Evolutionary conservation across 2,797 vertebrate genomes (phyloP).

Genomic region (Phataginus tetradactyla): DNA sequence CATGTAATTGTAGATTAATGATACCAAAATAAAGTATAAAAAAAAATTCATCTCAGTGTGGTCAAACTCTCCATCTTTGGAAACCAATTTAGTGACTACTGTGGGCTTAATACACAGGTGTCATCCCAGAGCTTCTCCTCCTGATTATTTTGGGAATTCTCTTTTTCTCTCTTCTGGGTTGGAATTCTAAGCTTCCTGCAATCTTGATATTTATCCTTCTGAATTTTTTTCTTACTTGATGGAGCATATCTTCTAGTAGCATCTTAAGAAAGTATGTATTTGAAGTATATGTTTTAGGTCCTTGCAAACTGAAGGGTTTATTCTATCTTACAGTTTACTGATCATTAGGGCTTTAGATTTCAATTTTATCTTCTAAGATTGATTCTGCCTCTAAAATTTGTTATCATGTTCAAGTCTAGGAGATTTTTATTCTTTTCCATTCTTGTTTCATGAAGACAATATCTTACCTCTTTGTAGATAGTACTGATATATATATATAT

Average conservation of each 20-base stretch:
- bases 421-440: constrained; percentile 4
- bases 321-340: background rate
- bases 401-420: background rate
- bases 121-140: background rate
- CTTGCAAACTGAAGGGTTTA: background rate
- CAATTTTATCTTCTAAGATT: background rate
- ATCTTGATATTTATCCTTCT: background rate
- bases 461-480: background rate
- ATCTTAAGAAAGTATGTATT: background rate
- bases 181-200: background rate
- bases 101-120: background rate
- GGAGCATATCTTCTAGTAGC: background rate
- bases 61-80: background rate
- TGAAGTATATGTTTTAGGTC: background rate
- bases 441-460: background rate
- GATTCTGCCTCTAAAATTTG: constrained; percentile 11
- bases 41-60: background rate
- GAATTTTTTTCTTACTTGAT: background rate
- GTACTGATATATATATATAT: background rate
- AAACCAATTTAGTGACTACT: background rate
- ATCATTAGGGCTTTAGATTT: background rate
- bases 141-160: background rate
- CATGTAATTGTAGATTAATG: no score
- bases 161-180: background rate
- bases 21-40: no score